Base-by-base conservation (phyloP, 1,140 invertebrate genomes). In the Gonioctena quinquepunctata region DNA sequence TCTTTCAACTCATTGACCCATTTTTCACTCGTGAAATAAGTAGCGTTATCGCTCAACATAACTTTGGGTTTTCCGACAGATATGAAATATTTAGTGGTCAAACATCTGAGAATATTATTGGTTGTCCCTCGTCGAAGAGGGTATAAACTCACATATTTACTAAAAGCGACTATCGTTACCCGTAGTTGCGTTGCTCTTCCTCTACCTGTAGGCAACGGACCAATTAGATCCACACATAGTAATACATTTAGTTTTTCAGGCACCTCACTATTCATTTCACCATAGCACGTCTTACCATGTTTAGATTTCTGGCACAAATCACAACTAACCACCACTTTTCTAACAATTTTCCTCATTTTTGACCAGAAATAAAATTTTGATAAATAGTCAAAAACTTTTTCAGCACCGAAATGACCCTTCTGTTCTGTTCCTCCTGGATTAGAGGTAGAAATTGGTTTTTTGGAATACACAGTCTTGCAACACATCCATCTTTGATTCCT, bases 121-220 rank as follows among this genome's bases (percentile, higher is more conserved):
- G 16, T 59, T 21, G 49, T 65, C 13, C 1, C 48, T 22, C 42
- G 18, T 13, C 27, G 13, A 50, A 65, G 25, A 5, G 63, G 19
- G n/a, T 22, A 65, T 22, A 65, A 52, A 52, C 3, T 8, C n/a
- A 65, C 63, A 65, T 65, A 54, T 52, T 65, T 65, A 19, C 33
- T 50, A 16, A 65, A 65, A 16, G 63, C 63, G 42, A 59, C 63
- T 23, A 65, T 33, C 11, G 21, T 23, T 54, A 65, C 49, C n/a
- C 59, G 19, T 8, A 65, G 50, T 52, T 54, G 63, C 19, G 48
- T 65, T 4, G 49, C 63, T 0, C 63, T 33, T 22, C 23, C 63
- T 11, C 63, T 33, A 33, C 63, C 49, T 19, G 0, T n/a, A 26
- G 16, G 6, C 25, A 33, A 33, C 28, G 7, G 28, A 3, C 28